Base-by-base conservation (phyloP, 2,888 invertebrate species). In the Tiphia femorata region DNA sequence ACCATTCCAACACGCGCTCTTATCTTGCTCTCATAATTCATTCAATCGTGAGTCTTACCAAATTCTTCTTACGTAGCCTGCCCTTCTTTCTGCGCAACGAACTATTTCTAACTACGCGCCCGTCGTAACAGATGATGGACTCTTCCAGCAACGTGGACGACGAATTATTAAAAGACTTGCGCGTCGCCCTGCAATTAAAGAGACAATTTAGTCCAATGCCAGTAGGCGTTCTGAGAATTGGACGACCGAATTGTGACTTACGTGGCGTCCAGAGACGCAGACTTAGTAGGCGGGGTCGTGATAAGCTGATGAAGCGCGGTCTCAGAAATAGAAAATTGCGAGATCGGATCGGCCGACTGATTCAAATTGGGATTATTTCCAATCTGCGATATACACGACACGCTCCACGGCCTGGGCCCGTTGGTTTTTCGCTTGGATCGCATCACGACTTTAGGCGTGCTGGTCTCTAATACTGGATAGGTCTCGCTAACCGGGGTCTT, bases 311-410 rank as follows among this genome's bases (percentile, higher is more conserved):
- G 91, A 61, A 96, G 85, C 17, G 95, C 95, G 1, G 95, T 94
- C 84, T 96, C 96, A 2, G 96, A 96, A 66, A 93, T 94, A 3
- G 95, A 95, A 84, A 94, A 92, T 70, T 90, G 82, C 16, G 81
- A 78, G 49, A 82, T 80, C 6, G 77, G 59, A 48, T 83, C 80
- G 53, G 73, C 77, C 17, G 66, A 64, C 27, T 77, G 73, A 52
- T 74, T 73, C 20, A 75, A 64, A 49, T 69, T 64, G 35, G 55
- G 55, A 21, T 68, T 63, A 50, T 79, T 78, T 37, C 76, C 77
- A 58, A 92, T 84, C 79, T 93, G 93, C 10, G 93, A 92, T 29
- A 95, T 87, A 72, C 94, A 95, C 5, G 95, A 94, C 4, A 95
- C 94, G 58, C 95, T 95, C 93, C 95, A 95, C 0, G 95, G 95